Percentiles rank a stretch among this genome's conserved stretches.
These are phyloP conservation scores for Oostethus manadensis DNA, from an alignment of 2,113 vertebrate species.

Conservation along the genomic window DNA sequence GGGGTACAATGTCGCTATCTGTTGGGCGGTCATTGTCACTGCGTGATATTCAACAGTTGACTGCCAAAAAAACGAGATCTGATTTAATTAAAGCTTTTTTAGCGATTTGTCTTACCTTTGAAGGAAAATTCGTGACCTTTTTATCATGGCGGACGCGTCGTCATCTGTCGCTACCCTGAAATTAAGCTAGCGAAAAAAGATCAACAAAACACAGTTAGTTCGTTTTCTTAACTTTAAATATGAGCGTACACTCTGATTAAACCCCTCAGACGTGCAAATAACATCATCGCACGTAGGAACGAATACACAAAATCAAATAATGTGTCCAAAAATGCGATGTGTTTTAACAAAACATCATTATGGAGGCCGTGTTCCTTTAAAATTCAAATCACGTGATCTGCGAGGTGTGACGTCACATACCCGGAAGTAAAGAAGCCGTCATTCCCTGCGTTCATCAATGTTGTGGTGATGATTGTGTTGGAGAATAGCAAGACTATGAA, in stretches of 20 bases:
- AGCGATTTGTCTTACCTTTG: not conserved
- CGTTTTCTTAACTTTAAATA: not conserved
- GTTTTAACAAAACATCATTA: not conserved
- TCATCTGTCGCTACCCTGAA: not conserved
- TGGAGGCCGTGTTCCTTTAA: slow-evolving; percentile 21
- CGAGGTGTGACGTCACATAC: not conserved
- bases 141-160: not conserved
- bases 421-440: slow-evolving; percentile 25
- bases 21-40: slow-evolving; percentile 2
- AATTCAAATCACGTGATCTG: slow-evolving; percentile 21
- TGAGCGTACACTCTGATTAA: not conserved
- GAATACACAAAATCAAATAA: not conserved
- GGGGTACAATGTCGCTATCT: slow-evolving; percentile 41
- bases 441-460: not conserved
- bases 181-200: no score
- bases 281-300: not conserved
- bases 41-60: not conserved
- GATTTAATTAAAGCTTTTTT: not conserved
- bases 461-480: not conserved
- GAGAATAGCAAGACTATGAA: not conserved
- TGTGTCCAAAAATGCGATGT: not conserved
- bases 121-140: not conserved
- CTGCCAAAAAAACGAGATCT: not conserved
- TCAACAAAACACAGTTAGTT: not conserved
- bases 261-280: not conserved